These are phyloP conservation scores for Drosophila rufa DNA, from an alignment of 1,140 invertebrate species.

Conservation along the genomic window DNA sequence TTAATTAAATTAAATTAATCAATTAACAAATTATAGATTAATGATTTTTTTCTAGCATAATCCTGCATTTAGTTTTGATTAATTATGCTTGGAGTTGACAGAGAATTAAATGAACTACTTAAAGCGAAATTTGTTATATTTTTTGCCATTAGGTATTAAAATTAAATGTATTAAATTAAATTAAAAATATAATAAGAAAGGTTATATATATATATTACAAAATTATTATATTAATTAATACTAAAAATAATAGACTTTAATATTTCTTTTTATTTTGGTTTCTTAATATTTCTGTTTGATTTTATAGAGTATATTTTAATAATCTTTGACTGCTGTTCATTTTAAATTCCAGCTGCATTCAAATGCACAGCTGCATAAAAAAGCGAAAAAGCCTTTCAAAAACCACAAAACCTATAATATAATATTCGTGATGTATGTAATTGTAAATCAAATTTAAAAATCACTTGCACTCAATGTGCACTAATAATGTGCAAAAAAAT, in stretches of 20 bases:
- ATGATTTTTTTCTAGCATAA: background rate
- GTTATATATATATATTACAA: background rate
- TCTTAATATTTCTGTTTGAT: too few species aligned
- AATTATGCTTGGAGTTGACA: background rate
- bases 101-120: background rate
- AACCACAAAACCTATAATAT: conserved; percentile 22
- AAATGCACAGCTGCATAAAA: conserved; percentile 7
- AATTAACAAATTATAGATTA: background rate
- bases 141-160: too few species aligned
- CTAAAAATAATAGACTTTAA: too few species aligned
- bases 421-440: conserved; percentile 17
- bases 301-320: too few species aligned
- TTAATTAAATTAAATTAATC: too few species aligned
- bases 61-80: background rate
- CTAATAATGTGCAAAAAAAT: conserved; percentile 1
- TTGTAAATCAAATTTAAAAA: conserved; percentile 17
- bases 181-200: background rate
- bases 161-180: background rate
- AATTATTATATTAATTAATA: background rate
- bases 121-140: background rate
- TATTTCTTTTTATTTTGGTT: too few species aligned
- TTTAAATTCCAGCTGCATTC: background rate
- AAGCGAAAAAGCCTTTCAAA: background rate
- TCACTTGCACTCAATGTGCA: conserved; percentile 2
- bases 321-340: too few species aligned